A percentile compares a stretch with the other conserved stretches of the same genome.
phyloP scores from a whole-genome alignment of 2,888 invertebrate genomes.

The Thymelicus sylvestris region DNA sequence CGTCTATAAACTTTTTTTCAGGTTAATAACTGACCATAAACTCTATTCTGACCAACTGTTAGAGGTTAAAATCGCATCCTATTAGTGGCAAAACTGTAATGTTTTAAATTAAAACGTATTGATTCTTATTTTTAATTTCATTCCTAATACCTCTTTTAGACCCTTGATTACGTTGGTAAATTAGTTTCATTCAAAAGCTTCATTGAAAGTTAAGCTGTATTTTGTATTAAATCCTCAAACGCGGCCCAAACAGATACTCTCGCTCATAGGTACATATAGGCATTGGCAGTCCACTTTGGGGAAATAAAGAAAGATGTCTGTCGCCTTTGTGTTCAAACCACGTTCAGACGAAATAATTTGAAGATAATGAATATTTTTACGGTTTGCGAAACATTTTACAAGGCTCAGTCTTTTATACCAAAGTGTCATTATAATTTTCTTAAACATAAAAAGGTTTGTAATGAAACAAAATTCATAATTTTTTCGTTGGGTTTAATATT shows the following conservation, averaged over 20 bases:
- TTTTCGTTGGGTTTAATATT: too few relatives aligned
- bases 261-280: not conserved
- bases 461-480: too few relatives aligned
- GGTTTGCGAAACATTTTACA: not conserved
- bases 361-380: constrained; percentile 2
- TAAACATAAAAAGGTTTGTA: too few relatives aligned
- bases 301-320: not conserved
- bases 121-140: not conserved
- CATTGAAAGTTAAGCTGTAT: not conserved
- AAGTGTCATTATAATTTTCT: too few relatives aligned
- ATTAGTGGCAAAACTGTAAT: too few relatives aligned
- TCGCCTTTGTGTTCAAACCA: constrained; percentile 3
- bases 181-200: not conserved
- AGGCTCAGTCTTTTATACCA: not conserved
- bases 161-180: not conserved
- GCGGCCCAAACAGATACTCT: not conserved
- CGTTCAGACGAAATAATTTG: constrained; percentile 3
- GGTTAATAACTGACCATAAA: too few relatives aligned
- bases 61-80: too few relatives aligned
- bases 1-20: too few relatives aligned
- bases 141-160: not conserved
- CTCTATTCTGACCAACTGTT: too few relatives aligned
- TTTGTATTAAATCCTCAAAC: not conserved
- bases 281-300: not conserved
- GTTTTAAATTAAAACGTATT: too few relatives aligned